Evolutionary conservation across 2,797 vertebrate species (phyloP), one percentile per base, ranked within the genome.

Genomic region (Craterocephalus amniculus): DNA sequence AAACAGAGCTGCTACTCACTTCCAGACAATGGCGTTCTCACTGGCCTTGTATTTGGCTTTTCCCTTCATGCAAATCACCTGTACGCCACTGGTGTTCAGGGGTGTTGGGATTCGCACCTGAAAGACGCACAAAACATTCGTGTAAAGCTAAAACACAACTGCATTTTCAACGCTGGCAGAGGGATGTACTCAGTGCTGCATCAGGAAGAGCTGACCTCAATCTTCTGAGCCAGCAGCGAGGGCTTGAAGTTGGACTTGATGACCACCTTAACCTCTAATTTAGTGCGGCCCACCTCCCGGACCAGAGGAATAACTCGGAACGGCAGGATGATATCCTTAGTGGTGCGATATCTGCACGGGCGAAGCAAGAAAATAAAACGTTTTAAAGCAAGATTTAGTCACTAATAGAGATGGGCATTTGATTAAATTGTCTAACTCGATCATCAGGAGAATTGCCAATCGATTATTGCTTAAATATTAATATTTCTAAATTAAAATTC

Each of bases 11-110:
- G 4, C 22, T 6, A 96, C 98, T 97, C 86, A 99, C 98, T 99
- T 99, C 98, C 98, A 99, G 31, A 99, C 98, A 7, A 99, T 99
- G 94, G 98, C 98, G 32, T 99, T 99, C 94, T 99, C 98, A 64
- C 98, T 99, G 95, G 98, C 98, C 91, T 99, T 99, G 93, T 99
- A 99, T 92, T 99, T 99, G 0, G 98, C 98, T 86, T 99, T 99
- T 86, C 98, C 98, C 93, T 99, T 99, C 98, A 99, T 99, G 87
- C 98, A 99, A 93, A 99, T 99, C 82, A 99, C 98, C 87, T 99
- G 98, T 71, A 99, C 98, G 1, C 98, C 98, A 3, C 98, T 99
- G 79, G 98, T 99, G 89, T 99, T 99, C 75, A 99, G 94, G 0
- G 98, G 98, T 0, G 97, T 99, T 65, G 98, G 98, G 86, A 99